Base-by-base conservation (phyloP, 2,113 vertebrate genomes). In the Rhabdornis inornatus region DNA sequence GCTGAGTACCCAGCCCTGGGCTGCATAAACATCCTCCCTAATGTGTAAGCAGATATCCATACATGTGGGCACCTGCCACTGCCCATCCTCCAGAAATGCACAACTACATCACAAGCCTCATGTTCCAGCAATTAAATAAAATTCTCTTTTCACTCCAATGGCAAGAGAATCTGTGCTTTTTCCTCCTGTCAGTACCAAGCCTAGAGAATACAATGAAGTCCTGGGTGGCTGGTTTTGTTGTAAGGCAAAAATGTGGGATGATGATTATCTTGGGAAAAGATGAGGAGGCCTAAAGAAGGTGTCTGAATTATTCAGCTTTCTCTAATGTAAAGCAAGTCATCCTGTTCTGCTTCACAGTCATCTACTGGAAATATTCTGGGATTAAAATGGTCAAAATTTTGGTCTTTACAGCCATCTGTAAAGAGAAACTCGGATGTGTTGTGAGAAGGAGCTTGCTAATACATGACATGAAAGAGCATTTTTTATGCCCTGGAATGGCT, bases 291-390 rank as follows among this genome's bases (percentile, higher is more conserved):
- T 83, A 35, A 79, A 79, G 66, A 61, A 85, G 45, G 49, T 87
- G 49, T 56, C 77, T 85, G 78, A 94, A 94, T 92, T 79, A 84
- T 92, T 89, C 84, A 91, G 21, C 57, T 85, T 72, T 79, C 74
- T 76, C 7, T 82, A 82, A 84, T 49, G 45, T 33, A 81, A 64
- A 53, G 44, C 23, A 0, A 84, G 11, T 11, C 22, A 3, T 68
- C 91, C 49, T 72, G 56, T 69, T 61, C 84, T 87, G 56, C 66
- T 91, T 68, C 50, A 14, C 17, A 53, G 45, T 64, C 45, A 65
- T n/a, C 45, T 64, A 24, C 50, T 57, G 35, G 59, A 82, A 76
- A 76, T 49, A 31, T 25, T 39, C 53, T 27, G n/a, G 31, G 37
- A 87, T 91, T 82, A 76, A 89, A 91, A 78, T 35, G 49, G 57